Conservation (phyloP, 2,113 vertebrate species). For the Amphilophus citrinellus region DNA sequence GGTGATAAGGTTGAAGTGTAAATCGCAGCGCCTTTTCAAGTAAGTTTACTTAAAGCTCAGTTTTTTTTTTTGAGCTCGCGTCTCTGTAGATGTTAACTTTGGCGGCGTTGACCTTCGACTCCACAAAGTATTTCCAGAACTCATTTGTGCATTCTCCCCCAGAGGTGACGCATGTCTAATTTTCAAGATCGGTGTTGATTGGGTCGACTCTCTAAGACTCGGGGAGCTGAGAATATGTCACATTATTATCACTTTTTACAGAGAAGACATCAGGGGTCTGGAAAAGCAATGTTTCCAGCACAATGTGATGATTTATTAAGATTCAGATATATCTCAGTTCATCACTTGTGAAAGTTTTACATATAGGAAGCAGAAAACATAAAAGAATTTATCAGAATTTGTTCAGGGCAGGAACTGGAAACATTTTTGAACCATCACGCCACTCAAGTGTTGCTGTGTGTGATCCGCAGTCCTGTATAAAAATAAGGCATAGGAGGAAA, state of each 20-base stretch:
- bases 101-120: slow-evolving; percentile 36
- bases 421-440: slow-evolving; percentile 1
- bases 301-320: neutral
- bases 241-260: slow-evolving; percentile 71
- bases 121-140: slow-evolving; percentile 14
- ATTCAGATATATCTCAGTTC: slow-evolving; percentile 5
- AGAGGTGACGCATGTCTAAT: slow-evolving; percentile 21
- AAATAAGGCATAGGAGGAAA: slow-evolving; percentile 42
- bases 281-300: neutral
- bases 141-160: slow-evolving; percentile 15
- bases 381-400: neutral
- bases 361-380: neutral
- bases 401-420: slow-evolving; percentile 18
- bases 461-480: slow-evolving; percentile 43
- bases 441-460: slow-evolving; percentile 26
- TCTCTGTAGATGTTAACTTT: slow-evolving; percentile 21
- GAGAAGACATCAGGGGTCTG: slow-evolving; percentile 13
- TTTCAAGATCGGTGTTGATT: slow-evolving; percentile 60
- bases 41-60: slow-evolving; percentile 39
- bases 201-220: slow-evolving; percentile 33
- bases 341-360: neutral
- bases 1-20: slow-evolving; percentile 59
- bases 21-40: slow-evolving; percentile 39
- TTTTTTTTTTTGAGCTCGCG: neutral
- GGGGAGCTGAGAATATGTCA: slow-evolving; percentile 42